Conservation (phyloP, 2,797 vertebrate genomes). For the Phoxinus dragarum region DNA sequence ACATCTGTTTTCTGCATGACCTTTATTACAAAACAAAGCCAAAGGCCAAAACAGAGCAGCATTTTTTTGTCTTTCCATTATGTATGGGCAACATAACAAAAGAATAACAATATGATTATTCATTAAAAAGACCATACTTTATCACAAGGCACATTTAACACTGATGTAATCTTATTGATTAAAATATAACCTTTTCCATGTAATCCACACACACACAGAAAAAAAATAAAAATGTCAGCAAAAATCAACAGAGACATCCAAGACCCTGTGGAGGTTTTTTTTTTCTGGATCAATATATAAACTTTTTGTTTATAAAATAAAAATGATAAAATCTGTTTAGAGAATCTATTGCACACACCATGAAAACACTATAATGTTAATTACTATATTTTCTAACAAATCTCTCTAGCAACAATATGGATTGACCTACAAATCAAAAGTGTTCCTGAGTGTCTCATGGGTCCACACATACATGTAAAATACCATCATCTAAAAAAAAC, state of each 20-base stretch:
- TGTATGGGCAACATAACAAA: background rate
- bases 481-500: background rate
- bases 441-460: constrained; percentile 36
- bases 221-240: background rate
- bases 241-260: background rate
- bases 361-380: constrained; percentile 7
- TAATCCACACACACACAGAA: background rate
- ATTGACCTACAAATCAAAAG: background rate
- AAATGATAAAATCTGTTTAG: background rate
- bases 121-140: constrained; percentile 19
- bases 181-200: constrained; percentile 8
- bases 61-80: constrained; percentile 4
- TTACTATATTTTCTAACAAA: background rate
- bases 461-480: constrained; percentile 18
- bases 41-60: constrained; percentile 8
- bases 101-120: constrained; percentile 19
- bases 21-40: constrained; percentile 47
- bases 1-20: constrained; percentile 46
- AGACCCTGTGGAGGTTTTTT: background rate
- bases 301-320: background rate
- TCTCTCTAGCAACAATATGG: background rate
- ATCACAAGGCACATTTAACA: constrained; percentile 27
- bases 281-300: background rate
- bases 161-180: constrained; percentile 33
- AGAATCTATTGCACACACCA: constrained; percentile 24